Base-by-base conservation (phyloP, 2,888 invertebrate species). In the Euphydryas editha region DNA sequence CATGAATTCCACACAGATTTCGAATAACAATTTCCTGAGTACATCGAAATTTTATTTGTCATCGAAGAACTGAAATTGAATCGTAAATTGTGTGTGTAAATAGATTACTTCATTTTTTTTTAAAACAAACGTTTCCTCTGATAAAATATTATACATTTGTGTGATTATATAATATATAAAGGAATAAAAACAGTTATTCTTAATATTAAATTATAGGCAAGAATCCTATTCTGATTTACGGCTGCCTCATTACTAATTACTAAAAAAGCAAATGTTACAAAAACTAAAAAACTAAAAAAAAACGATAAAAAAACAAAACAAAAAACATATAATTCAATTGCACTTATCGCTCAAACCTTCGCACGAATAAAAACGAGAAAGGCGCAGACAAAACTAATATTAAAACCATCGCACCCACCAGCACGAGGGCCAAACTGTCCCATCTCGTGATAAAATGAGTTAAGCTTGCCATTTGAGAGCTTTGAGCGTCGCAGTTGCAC, bases 361-460 rank as follows among this genome's bases (percentile, higher is more conserved):
- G 72, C 21, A 75, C 73, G 39, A 80, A 71, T 7, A 76, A 72
- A 46, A 73, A 72, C 1, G 75, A 72, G 2, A 82, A 2, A 0
- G 86, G 82, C 30, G 79, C 68, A 2, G 82, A 74, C 15, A 85
- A 20, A 6, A 82, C 21, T n/a, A 84, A 46, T 17, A 80, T 69
- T 17, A 83, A 55, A n/a, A 81, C 54, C 64, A 81, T 61, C 15
- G 71, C 72, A 61, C 74, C 75, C 2, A 84, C 73, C 8, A 86
- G 55, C 30, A 85, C 68, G 11, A 78, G 58, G 11, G 80, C 69
- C 8, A 85, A 67, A 55, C 75, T 79, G 61, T 86, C 76, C 75
- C 75, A 77, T 17, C 73, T 64, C 7, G 70, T 65, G 13, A 71
- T 37, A 15, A 47, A 42, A 2, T 62, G 60, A 24, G 47, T n/a